Percentiles rank a stretch among this genome's conserved stretches.
Conservation (phyloP, 1,140 invertebrate genomes). For the Diabrotica undecimpunctata region DNA sequence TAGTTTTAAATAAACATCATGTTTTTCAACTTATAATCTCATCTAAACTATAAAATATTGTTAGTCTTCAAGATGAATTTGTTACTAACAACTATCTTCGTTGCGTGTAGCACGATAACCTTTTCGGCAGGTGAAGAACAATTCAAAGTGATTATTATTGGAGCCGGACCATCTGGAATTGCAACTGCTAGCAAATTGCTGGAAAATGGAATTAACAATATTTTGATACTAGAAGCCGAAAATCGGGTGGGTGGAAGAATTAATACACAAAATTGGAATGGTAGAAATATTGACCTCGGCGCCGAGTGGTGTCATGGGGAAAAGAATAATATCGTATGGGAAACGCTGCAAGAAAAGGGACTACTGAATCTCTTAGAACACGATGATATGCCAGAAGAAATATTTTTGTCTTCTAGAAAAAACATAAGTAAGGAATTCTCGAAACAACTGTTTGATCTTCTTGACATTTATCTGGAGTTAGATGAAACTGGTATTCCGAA, state of each 20-base stretch:
- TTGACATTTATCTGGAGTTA: no score
- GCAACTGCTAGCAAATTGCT: constrained; percentile 54
- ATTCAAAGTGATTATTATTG: constrained; percentile 45
- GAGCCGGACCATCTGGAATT: constrained; percentile 56
- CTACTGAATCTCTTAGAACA: constrained; percentile 11
- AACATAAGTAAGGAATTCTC: neutral
- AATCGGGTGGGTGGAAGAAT: constrained; percentile 67
- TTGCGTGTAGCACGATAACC: neutral
- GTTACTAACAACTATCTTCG: no score
- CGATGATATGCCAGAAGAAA: neutral
- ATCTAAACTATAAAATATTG: no score
- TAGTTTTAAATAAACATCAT: no score
- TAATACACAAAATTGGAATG: constrained; percentile 56
- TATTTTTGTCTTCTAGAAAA: constrained; percentile 13
- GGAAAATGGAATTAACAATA: constrained; percentile 51
- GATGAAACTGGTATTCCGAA: no score
- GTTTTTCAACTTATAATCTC: no score
- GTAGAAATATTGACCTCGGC: constrained; percentile 69
- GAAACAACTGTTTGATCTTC: neutral
- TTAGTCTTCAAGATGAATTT: no score
- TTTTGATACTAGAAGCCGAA: constrained; percentile 64
- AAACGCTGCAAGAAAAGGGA: constrained; percentile 54
- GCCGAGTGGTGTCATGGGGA: constrained; percentile 85
- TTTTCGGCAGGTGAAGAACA: neutral
- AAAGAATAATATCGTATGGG: constrained; percentile 65